Evolutionary conservation across 2,888 invertebrate species (phyloP), one percentile per base, ranked within the genome.

Genomic region (Formica aserva): DNA sequence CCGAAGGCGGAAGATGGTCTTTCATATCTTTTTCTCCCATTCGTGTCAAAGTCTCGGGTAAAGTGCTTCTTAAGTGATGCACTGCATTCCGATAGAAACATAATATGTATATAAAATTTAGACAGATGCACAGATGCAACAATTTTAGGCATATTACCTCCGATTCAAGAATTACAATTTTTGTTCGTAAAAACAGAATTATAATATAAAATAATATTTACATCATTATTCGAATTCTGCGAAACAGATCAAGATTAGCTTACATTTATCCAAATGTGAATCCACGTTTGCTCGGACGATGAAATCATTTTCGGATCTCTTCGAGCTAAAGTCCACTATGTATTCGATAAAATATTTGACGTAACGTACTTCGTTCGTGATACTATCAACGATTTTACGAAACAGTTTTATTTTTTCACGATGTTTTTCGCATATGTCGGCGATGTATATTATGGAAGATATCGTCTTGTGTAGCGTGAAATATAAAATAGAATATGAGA

Each of bases 201-300:
- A 35, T 35, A 35, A 35, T 35, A 22, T 13, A 1, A 45, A 45
- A 15, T 65, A 65, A 41, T 66, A 26, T 65, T 41, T 22, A 9
- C 38, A 18, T 9, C 22, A 26, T 22, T 60, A 57, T 3, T 35
- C 15, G 1, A 18, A 13, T n/a, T 48, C 1, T n/a, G 45, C 8
- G 18, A 45, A 67, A 5, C 11, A 29, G 11, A 62, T 29, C 15
- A 38, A 52, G 3, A 66, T 78, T 38, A 57, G 18, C 86, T 32
- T 32, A 97, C 97, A 97, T 92, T 96, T 96, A 94, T 98, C 98
- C 65, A 98, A 95, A 86, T 96, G 96, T 3, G 96, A 95, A 93
- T 98, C 97, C 3, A 98, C 96, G 72, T 97, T 97, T 35, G 96
- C 94, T 90, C 97, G 97, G 0, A 98, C 97, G 0, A 97, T 96